phyloP scores from a whole-genome alignment of 2,113 vertebrate species.

The Phoenicopterus ruber region DNA sequence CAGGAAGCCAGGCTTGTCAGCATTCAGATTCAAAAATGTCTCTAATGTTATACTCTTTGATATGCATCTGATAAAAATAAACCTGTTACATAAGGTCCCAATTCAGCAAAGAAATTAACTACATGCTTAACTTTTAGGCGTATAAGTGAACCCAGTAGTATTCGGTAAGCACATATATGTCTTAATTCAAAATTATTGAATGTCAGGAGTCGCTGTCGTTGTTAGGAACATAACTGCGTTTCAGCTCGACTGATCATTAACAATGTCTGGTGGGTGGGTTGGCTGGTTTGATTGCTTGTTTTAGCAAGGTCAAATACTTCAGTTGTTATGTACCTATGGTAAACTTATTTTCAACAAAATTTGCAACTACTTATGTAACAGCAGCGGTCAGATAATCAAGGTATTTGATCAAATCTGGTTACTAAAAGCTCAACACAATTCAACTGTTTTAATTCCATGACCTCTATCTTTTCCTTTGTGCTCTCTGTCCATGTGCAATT shows the following conservation, averaged over 20 bases:
- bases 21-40: neutral
- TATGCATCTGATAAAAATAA: slow-evolving; percentile 40
- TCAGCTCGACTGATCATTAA: neutral
- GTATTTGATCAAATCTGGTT: neutral
- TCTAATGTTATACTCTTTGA: neutral
- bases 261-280: neutral
- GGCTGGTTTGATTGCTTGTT: neutral
- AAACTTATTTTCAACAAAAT: neutral
- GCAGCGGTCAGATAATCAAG: rapidly evolving
- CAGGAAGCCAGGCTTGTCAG: neutral
- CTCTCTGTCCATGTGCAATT: neutral
- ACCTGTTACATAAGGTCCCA: slow-evolving; percentile 10
- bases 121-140: neutral
- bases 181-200: neutral
- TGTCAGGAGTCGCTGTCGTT: neutral
- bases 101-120: slow-evolving; percentile 7
- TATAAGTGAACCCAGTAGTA: neutral
- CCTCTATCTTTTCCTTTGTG: neutral
- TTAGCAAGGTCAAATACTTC: neutral
- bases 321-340: neutral
- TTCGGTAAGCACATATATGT: neutral
- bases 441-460: neutral
- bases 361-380: neutral
- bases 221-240: neutral
- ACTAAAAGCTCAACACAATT: neutral